Evolutionary conservation across 2,797 vertebrate species (phyloP).

Genomic region (Melanotaenia pygmaea): DNA sequence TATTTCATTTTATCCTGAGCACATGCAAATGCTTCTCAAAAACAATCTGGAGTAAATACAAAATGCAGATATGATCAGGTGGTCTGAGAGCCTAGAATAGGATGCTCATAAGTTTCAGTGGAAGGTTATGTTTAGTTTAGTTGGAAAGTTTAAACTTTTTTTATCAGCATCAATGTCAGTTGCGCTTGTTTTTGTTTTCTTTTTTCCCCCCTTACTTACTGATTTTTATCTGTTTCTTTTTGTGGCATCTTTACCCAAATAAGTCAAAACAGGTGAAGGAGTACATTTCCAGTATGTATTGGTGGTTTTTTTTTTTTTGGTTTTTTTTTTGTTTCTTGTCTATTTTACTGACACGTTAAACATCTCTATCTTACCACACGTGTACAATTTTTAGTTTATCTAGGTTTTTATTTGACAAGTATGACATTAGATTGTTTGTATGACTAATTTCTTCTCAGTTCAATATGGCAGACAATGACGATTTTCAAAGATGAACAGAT

Average conservation of each 20-base stretch:
- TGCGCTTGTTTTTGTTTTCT: background rate
- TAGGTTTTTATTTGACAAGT: background rate
- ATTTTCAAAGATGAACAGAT: background rate
- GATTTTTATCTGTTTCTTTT: background rate
- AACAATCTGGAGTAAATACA: background rate
- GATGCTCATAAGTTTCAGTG: background rate
- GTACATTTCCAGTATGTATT: background rate
- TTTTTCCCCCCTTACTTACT: too few species aligned
- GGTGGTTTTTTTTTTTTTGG: too few species aligned
- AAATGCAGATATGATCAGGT: background rate
- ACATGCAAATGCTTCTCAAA: background rate
- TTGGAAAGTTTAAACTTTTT: background rate
- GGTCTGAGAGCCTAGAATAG: background rate
- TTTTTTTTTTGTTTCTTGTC: too few species aligned
- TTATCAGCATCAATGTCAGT: background rate
- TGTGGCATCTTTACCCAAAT: background rate
- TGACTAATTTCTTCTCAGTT: background rate
- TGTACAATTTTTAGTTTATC: background rate
- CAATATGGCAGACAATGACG: background rate
- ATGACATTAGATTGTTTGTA: constrained; percentile 2
- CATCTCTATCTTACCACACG: too few species aligned
- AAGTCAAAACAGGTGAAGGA: background rate
- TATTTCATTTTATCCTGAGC: background rate
- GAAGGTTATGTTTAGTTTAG: background rate
- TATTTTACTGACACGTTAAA: background rate